Evolutionary conservation across 2,888 invertebrate genomes (phyloP), one percentile per base, ranked within the genome.

Genomic region (Drosophila falleni): DNA sequence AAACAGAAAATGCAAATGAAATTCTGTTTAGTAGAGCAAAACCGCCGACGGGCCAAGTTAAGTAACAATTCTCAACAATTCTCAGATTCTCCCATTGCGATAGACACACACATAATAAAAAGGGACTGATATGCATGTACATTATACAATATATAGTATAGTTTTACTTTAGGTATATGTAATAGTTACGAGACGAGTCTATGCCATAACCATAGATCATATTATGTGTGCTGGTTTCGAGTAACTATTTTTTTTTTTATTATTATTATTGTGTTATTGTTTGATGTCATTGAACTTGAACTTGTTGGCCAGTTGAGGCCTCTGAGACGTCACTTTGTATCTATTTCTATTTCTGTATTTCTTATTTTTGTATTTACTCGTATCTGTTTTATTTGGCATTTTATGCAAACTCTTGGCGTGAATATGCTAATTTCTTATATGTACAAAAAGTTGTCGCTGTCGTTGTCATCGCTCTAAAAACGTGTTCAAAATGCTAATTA

Each of bases 231-330:
- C 42, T 71, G 54, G 15, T 15, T 16, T 58, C 16, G 3, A 46
- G 46, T 5, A 19, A 23, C 2, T 31, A 10, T 37, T 15, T 23
- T 41, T 37, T 65, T 74, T 15, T 41, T 41, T 63, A 75, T 63
- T 68, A 58, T 23, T 44, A 55, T 74, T 86, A 23, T 23, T 23
- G 4, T 23, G 71, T 84, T 86, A 76, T 86, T 84, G 84, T 88
- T 74, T 74, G 76, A 78, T 86, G 86, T 86, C 86, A 86, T 86
- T 86, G 86, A 86, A 86, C 86, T 86, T 86, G 86, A 86, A 86
- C 89, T 81, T 89, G 87, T 74, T 56, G 72, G 76, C 55, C 74
- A 64, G 19, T 2, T 42, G 33, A 56, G 60, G 23, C 49, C 58
- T 49, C 54, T 15, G 56, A 61, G 50, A 61, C 67, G 63, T 66